These are phyloP conservation scores for Fragum fragum DNA, from an alignment of 2,888 invertebrate genomes.

Conservation along the genomic window DNA sequence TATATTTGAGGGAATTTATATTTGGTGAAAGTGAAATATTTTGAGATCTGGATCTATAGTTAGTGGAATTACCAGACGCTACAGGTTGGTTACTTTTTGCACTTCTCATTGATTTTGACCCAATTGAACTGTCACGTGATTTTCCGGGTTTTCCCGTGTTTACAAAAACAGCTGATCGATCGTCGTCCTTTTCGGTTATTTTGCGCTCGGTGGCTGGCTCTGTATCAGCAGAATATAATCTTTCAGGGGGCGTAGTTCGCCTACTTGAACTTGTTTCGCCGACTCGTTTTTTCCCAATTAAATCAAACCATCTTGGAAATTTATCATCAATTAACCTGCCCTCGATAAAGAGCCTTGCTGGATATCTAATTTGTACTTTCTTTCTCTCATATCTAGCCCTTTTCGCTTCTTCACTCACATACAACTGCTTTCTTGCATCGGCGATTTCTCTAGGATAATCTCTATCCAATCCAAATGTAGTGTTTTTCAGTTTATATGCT, in stretches of 20 bases:
- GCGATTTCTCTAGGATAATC: slow-evolving; percentile 26
- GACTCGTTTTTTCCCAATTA: background rate
- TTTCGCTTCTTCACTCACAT: slow-evolving; percentile 5
- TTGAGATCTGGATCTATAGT: background rate
- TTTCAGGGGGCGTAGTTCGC: background rate
- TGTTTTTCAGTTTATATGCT: slow-evolving; percentile 8
- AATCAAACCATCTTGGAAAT: background rate
- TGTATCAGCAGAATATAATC: background rate
- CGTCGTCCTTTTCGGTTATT: background rate
- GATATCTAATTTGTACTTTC: slow-evolving; percentile 16
- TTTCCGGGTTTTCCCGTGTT: background rate
- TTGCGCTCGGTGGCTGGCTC: background rate
- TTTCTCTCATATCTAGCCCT: slow-evolving; percentile 15
- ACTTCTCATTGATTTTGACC: background rate
- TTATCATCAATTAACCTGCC: background rate
- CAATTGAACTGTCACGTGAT: slow-evolving; percentile 4
- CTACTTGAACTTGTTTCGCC: background rate
- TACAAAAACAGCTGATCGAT: background rate
- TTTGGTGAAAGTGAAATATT: background rate
- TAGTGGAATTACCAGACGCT: background rate
- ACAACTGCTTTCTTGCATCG: slow-evolving; percentile 15
- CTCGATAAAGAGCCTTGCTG: slow-evolving; percentile 12
- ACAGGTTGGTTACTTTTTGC: background rate
- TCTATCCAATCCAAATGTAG: background rate
- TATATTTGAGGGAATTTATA: background rate